These are phyloP conservation scores for Drosophila albomicans DNA, from an alignment of 1,140 invertebrate species.

Conservation along the genomic window DNA sequence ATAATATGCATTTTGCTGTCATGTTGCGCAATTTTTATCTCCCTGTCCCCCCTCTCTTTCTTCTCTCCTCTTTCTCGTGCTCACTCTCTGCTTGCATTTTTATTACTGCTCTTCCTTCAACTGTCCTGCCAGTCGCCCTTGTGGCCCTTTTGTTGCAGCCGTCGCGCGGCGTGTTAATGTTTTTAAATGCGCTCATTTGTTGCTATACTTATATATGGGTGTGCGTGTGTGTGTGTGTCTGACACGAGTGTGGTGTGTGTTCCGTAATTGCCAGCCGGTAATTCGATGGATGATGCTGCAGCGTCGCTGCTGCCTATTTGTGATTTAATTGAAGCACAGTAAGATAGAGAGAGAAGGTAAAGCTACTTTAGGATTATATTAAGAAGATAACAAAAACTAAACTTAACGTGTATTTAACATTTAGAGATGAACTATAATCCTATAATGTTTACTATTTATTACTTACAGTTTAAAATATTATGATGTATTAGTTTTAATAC, in stretches of 20 bases:
- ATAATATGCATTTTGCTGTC: constrained; percentile 84
- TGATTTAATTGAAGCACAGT: constrained; percentile 31
- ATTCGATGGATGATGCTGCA: constrained; percentile 59
- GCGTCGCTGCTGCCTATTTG: constrained; percentile 13
- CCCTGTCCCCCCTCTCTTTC: not conserved
- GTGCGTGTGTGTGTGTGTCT: constrained; percentile 5
- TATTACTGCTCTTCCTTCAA: constrained; percentile 43
- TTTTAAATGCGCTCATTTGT: constrained; percentile 76
- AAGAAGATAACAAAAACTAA: not conserved
- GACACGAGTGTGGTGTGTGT: constrained; percentile 4
- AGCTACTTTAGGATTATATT: not conserved
- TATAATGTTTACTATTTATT: no score
- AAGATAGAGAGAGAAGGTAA: not conserved
- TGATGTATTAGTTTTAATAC: no score
- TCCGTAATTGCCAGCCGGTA: constrained; percentile 70
- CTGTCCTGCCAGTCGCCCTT: not conserved
- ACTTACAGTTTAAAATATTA: no score
- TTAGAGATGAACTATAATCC: no score
- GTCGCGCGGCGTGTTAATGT: constrained; percentile 61
- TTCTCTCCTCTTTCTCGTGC: not conserved
- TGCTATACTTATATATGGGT: constrained; percentile 12
- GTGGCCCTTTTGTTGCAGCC: constrained; percentile 30
- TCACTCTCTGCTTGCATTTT: constrained; percentile 43
- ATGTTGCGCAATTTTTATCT: constrained; percentile 77
- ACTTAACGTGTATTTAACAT: not conserved